Conservation (phyloP, 2,888 invertebrate species). For the Machimus rusticus region DNA sequence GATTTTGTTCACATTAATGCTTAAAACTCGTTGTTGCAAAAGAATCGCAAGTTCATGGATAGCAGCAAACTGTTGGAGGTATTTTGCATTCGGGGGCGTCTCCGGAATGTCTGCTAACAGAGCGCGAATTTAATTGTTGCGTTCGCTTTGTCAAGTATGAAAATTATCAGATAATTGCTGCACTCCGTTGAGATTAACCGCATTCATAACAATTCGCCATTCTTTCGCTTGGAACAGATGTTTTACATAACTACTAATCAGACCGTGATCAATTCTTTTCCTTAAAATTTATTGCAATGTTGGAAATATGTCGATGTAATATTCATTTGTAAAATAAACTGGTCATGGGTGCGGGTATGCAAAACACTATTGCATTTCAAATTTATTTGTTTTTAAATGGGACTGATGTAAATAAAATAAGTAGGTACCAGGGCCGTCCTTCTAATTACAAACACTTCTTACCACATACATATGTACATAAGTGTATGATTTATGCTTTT, state of each 20-base stretch:
- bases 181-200: neutral
- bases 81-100: neutral
- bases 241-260: neutral
- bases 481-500: too few species aligned
- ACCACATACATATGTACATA: too few species aligned
- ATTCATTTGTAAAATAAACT: neutral
- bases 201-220: neutral
- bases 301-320: neutral
- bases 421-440: neutral
- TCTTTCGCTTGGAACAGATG: neutral
- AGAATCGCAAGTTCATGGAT: neutral
- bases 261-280: neutral
- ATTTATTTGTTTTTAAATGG: neutral
- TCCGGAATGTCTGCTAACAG: neutral
- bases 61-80: neutral
- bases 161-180: neutral
- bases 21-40: neutral
- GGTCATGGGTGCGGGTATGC: neutral
- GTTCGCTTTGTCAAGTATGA: neutral
- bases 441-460: neutral
- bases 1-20: neutral
- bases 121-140: neutral
- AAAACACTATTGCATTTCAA: neutral
- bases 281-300: neutral
- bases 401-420: neutral